These are phyloP conservation scores for Drosophila erecta DNA, from an alignment of 1,140 invertebrate species.

Conservation along the genomic window DNA sequence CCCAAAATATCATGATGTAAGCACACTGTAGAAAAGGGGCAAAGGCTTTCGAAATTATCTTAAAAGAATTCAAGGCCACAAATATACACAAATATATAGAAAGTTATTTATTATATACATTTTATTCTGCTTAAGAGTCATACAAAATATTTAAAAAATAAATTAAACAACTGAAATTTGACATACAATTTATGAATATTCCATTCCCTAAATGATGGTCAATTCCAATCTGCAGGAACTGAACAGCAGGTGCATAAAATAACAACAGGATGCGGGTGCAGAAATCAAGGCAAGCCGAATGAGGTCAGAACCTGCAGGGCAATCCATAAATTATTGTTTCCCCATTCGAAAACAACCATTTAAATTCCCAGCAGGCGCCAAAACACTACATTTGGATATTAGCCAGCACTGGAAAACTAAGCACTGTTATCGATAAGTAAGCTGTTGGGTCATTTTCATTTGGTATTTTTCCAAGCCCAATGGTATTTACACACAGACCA, in stretches of 20 bases:
- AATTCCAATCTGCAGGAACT: not conserved
- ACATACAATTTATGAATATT: too few relatives aligned
- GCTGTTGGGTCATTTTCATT: not conserved
- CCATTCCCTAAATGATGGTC: too few relatives aligned
- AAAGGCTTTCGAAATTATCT: not conserved
- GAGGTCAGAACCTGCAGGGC: slow-evolving; percentile 32
- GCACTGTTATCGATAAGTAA: slow-evolving; percentile 10
- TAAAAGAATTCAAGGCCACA: not conserved
- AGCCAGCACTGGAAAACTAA: not conserved
- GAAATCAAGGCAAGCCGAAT: slow-evolving; percentile 41
- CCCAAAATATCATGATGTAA: slow-evolving; percentile 37
- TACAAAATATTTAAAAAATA: too few relatives aligned
- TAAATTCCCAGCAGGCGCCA: slow-evolving; percentile 25
- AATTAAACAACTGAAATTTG: too few relatives aligned
- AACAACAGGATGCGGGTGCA: slow-evolving; percentile 46
- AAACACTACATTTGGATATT: not conserved
- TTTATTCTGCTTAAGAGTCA: too few relatives aligned
- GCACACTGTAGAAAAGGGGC: slow-evolving; percentile 16
- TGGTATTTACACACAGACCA: not conserved
- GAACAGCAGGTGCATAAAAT: slow-evolving; percentile 27
- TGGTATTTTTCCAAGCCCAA: slow-evolving; percentile 5
- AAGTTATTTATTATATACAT: too few relatives aligned
- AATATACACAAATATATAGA: too few relatives aligned
- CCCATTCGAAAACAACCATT: not conserved
- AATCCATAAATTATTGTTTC: not conserved